Evolutionary conservation across 2,888 invertebrate genomes (phyloP).

Genomic region (Acanthoscelides obtectus): DNA sequence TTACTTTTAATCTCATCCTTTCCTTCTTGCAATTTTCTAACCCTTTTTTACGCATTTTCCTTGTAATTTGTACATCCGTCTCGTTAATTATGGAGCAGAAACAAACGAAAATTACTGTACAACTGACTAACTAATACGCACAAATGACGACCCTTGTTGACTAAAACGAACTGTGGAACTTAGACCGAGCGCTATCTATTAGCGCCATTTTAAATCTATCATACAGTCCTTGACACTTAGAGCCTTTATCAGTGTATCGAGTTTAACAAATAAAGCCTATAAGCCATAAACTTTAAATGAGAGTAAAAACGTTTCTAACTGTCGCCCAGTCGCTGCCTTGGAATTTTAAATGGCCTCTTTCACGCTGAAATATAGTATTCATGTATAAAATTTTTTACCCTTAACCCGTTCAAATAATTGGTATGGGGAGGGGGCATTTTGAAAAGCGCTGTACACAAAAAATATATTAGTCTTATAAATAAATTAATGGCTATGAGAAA

Average conservation of each 20-base stretch:
- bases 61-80: background rate
- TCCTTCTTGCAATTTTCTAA: background rate
- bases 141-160: background rate
- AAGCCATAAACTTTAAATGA: background rate
- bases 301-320: too few relatives aligned
- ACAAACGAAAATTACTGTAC: background rate
- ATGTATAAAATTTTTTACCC: too few relatives aligned
- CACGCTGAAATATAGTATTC: too few relatives aligned
- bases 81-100: background rate
- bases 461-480: too few relatives aligned
- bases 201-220: background rate
- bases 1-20: background rate
- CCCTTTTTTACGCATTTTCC: background rate
- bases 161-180: background rate
- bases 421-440: too few relatives aligned
- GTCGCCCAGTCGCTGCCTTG: too few relatives aligned
- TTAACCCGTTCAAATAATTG: too few relatives aligned
- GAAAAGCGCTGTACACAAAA: too few relatives aligned
- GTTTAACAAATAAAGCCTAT: background rate
- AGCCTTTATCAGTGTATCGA: background rate
- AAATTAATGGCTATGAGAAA: too few relatives aligned
- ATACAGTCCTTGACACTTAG: background rate
- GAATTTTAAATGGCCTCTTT: too few relatives aligned
- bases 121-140: background rate
- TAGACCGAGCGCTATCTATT: background rate